phyloP scores from a whole-genome alignment of 1,140 invertebrate genomes.

The Drosophila suzukii region DNA sequence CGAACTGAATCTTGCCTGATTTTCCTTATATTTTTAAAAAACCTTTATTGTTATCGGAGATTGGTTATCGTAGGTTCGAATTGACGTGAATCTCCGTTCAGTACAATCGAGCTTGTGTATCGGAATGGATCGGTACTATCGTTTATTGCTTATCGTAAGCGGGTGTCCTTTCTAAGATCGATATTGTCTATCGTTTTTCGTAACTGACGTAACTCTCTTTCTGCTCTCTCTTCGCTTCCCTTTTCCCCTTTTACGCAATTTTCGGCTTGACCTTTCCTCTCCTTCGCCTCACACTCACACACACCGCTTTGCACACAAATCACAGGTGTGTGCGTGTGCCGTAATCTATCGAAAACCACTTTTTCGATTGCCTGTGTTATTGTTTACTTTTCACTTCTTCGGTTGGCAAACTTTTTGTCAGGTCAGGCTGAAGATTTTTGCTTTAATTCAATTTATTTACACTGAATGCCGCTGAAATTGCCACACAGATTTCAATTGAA shows the following conservation, averaged over 20 bases:
- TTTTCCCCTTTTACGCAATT: conserved; percentile 56
- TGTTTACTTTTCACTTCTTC: conserved; percentile 65
- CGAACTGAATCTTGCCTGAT: conserved; percentile 83
- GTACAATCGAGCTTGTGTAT: neutral
- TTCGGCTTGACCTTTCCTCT: conserved; percentile 70
- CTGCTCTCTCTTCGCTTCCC: neutral
- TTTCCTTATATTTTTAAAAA: conserved; percentile 39
- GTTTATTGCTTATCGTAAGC: neutral
- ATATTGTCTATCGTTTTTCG: neutral
- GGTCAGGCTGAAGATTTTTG: conserved; percentile 22
- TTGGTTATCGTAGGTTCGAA: neutral
- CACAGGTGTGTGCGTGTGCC: conserved; percentile 26
- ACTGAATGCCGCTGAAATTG: conserved; percentile 46
- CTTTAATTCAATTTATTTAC: conserved; percentile 62
- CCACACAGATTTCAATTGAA: conserved; percentile 41
- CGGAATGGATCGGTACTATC: neutral
- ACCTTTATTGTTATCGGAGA: conserved; percentile 10
- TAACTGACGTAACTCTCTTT: conserved; percentile 40
- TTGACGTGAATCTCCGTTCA: neutral
- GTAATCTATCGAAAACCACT: conserved; percentile 57
- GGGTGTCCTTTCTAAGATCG: neutral
- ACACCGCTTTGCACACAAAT: conserved; percentile 14
- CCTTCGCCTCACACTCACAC: conserved; percentile 31
- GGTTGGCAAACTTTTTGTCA: neutral
- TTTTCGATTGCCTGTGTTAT: conserved; percentile 51